Evolutionary conservation across 2,797 vertebrate genomes (phyloP), one percentile per base, ranked within the genome.

Genomic region (Triplophysa yarkandensis): DNA sequence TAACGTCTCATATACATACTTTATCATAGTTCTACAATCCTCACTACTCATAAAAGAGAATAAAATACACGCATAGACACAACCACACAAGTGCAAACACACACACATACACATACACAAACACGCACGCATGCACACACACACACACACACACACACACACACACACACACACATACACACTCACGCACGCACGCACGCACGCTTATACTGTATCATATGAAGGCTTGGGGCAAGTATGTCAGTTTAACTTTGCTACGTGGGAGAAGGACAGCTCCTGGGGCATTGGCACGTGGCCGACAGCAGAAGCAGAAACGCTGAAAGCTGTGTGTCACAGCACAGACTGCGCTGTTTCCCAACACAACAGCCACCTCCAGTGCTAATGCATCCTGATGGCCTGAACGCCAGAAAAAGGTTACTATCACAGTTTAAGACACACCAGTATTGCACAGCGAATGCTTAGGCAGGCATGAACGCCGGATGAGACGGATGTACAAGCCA

Each of bases 361-460:
- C 52, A 50, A 67, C 57, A 50, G 74, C 48, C 65, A 66, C 65
- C 68, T 41, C 48, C 6, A 66, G 77, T 64, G 63, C 68, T 84
- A 73, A 84, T 83, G 73, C 72, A 67, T 70, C 27, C 41, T 70
- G 84, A 83, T 74, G 74, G 76, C 61, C 74, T 62, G 66, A 80
- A 81, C 74, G 79, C 77, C 68, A 81, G 71, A 67, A 80, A 83
- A 84, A 83, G 82, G 80, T 83, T 82, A 79, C 74, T 70, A 76
- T 83, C 79, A 83, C 81, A 82, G 80, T 83, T 80, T 76, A 67
- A 71, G 66, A 66, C 79, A 80, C 77, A 80, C 55, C 66, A 64
- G 72, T 74, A 73, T 81, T 71, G 77, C 76, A 77, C 64, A 21
- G 74, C 55, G 14, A 36, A 75, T 81, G 80, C 77, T 76, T 83